These are phyloP conservation scores for Thymelicus acteon DNA, from an alignment of 2,888 invertebrate genomes.

Conservation along the genomic window DNA sequence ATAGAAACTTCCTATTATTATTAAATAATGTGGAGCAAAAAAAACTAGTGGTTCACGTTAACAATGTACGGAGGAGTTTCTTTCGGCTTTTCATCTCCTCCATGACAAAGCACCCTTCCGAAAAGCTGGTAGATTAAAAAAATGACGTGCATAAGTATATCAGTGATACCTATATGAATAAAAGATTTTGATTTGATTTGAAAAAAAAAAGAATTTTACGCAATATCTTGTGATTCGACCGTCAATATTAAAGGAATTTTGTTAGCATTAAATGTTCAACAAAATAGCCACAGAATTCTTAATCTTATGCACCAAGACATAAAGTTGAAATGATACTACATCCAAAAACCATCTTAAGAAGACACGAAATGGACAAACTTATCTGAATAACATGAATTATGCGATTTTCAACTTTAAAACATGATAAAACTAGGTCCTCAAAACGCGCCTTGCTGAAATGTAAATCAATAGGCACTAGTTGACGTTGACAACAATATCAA, in stretches of 20 bases:
- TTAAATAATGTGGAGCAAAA: too few relatives aligned
- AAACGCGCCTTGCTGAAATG: conserved; percentile 8
- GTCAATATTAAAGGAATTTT: not conserved
- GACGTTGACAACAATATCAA: conserved; percentile 25
- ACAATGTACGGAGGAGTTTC: too few relatives aligned
- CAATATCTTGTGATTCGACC: conserved; percentile 8
- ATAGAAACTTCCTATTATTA: not conserved
- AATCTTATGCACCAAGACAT: not conserved
- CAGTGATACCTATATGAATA: too few relatives aligned
- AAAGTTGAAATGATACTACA: conserved; percentile 2
- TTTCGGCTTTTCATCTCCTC: too few relatives aligned
- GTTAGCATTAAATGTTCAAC: not conserved
- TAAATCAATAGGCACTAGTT: conserved; percentile 4
- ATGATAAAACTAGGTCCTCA: not conserved
- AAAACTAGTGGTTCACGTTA: too few relatives aligned
- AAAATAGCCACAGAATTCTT: conserved; percentile 1
- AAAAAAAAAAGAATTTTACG: too few relatives aligned
- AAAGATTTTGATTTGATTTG: too few relatives aligned
- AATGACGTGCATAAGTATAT: too few relatives aligned
- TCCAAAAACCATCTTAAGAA: not conserved
- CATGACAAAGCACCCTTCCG: too few relatives aligned
- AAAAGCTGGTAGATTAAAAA: too few relatives aligned
- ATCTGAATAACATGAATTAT: not conserved
- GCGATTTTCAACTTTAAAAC: not conserved
- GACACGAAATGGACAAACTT: not conserved